phyloP scores from a whole-genome alignment of 2,888 invertebrate genomes.

The Vesta saturnalis region DNA sequence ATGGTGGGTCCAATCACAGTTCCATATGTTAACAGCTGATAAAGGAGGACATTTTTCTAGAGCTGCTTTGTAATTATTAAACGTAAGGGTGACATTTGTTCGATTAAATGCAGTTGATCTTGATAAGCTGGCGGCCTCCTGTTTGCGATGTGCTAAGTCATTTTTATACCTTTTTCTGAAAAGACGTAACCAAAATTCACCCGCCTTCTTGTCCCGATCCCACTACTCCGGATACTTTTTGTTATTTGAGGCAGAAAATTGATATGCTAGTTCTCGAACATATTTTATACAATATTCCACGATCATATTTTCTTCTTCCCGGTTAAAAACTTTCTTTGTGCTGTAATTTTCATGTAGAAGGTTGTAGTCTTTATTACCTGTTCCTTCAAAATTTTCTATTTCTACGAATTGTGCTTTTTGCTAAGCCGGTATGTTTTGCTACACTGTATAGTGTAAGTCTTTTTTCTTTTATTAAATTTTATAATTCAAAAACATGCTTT shows the following conservation, averaged over 20 bases:
- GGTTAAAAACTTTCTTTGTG: neutral
- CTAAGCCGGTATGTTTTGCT: neutral
- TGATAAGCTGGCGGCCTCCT: neutral
- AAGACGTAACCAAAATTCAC: slow-evolving; percentile 41
- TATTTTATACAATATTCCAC: slow-evolving; percentile 17
- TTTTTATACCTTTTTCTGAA: slow-evolving; percentile 36
- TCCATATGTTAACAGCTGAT: neutral
- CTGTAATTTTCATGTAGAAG: neutral
- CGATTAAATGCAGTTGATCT: neutral
- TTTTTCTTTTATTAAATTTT: neutral
- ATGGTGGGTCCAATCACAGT: slow-evolving; percentile 7
- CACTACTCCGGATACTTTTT: slow-evolving; percentile 23
- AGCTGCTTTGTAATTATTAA: neutral
- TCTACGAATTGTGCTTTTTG: neutral
- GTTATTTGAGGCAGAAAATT: slow-evolving; percentile 39
- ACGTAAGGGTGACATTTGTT: neutral
- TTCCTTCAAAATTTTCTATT: neutral
- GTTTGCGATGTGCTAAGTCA: slow-evolving; percentile 41
- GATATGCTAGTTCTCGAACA: slow-evolving; percentile 40
- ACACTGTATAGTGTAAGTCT: neutral
- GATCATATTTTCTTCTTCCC: neutral
- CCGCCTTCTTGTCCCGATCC: slow-evolving; percentile 39
- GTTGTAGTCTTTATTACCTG: neutral
- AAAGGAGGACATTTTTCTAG: neutral
- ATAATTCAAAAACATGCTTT: neutral